Base-by-base conservation (phyloP, 2,888 invertebrate genomes). In the Xylota segnis region DNA sequence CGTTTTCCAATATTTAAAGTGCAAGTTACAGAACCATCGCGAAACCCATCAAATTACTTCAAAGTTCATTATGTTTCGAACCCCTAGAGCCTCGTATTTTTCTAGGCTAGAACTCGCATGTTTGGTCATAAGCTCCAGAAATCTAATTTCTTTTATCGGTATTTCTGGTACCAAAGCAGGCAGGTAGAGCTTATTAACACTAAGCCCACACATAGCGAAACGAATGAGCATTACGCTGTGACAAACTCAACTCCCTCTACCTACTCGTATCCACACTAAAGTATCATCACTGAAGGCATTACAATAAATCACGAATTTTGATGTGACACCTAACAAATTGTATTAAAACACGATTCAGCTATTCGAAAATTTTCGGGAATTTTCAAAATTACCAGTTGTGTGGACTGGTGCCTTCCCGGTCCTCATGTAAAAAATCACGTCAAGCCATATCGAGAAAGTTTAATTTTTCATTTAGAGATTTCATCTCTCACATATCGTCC, bases 321-420 rank as follows among this genome's bases (percentile, higher is more conserved):
- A 76, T 84, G 65, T 65, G 81, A 75, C 75, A 84, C 58, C 65
- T 59, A 74, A 74, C 74, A 79, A 84, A 84, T 79, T 79, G 40
- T 59, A 84, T 81, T 76, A 59, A 81, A 72, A 63, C 58, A 65
- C 45, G 32, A 65, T 79, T 71, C 12, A 9, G 54, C 43, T 75
- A 29, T 54, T 54, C 32, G 23, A 43, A 23, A 29, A 23, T 23
- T 23, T 23, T 23, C 23, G 3, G 23, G 23, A 23, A 23, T 40
- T 18, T 61, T 43, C 29, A 16, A 52, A 43, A 47, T 52, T 12
- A 5, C 32, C 45, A 5, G 27, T 27, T 54, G n/a, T 27, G 7
- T n/a, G n/a, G n/a, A n/a, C n/a, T n/a, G n/a, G n/a, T n/a, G 43
- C 12, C 14, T 6, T 5, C 12, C 5, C 23, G n/a, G n/a, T 14